phyloP scores from a whole-genome alignment of 2,888 invertebrate species.

The Drosophila dives region DNA sequence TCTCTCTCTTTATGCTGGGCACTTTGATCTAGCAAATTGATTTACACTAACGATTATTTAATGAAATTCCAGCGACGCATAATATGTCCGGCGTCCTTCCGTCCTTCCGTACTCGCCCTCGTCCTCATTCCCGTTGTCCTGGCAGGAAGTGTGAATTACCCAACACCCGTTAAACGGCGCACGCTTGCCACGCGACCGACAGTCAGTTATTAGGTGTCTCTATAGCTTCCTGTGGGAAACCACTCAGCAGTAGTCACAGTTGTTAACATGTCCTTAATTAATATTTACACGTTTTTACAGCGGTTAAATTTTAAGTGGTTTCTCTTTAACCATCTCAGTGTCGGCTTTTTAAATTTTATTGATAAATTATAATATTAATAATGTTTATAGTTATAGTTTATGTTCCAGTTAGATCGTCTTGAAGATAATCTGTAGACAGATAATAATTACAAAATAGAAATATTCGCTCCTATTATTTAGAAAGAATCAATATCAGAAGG shows the following conservation, averaged over 20 bases:
- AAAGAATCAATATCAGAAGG: neutral
- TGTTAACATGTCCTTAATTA: constrained; percentile 50
- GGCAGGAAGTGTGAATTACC: constrained; percentile 75
- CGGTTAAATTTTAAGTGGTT: constrained; percentile 13
- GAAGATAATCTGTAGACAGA: neutral
- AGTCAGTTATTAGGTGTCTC: constrained; percentile 61
- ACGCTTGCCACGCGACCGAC: constrained; percentile 61
- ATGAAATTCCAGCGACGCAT: constrained; percentile 71
- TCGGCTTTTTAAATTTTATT: neutral
- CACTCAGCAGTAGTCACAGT: constrained; percentile 8
- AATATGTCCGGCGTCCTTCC: constrained; percentile 14
- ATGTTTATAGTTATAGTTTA: neutral
- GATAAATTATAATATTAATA: neutral
- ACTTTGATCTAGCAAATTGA: constrained; percentile 77
- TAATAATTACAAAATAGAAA: neutral
- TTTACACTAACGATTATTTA: constrained; percentile 80
- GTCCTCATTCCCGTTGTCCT: constrained; percentile 37
- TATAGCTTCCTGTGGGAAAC: constrained; percentile 4
- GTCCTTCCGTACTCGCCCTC: neutral
- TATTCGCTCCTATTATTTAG: neutral
- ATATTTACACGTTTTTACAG: constrained; percentile 24
- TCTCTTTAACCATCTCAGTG: neutral
- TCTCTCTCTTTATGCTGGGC: neutral
- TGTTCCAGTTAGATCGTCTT: neutral
- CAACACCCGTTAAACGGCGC: constrained; percentile 53